Percentiles rank a stretch among this genome's conserved stretches.
Conservation (phyloP, 2,113 vertebrate genomes). For the Oceanites oceanicus region DNA sequence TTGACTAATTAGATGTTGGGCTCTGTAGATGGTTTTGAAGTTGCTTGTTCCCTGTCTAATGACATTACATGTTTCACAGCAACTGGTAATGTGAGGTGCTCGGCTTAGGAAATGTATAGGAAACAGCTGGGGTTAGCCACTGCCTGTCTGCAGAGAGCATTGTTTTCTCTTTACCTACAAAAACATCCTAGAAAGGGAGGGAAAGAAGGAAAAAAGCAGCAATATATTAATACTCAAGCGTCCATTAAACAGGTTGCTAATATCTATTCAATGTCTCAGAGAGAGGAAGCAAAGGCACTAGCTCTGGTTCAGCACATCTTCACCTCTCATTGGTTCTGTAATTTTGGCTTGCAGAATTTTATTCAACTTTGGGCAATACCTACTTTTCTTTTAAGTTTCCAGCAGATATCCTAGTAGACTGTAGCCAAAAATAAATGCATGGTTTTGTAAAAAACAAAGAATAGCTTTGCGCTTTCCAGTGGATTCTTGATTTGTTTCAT, state of each 20-base stretch:
- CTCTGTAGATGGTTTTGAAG: constrained; percentile 12
- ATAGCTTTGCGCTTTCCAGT: not conserved
- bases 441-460: not conserved
- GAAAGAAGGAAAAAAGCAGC: not conserved
- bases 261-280: not conserved
- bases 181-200: not conserved
- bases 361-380: not conserved
- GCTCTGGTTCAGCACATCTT: not conserved
- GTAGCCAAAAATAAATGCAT: not conserved
- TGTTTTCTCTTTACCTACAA: not conserved
- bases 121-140: not conserved
- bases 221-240: not conserved
- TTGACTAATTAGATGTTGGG: constrained; percentile 21
- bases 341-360: not conserved
- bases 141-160: not conserved
- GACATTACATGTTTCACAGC: constrained; percentile 16
- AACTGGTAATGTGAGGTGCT: not conserved
- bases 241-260: not conserved
- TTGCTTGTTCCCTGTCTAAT: constrained; percentile 38
- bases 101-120: not conserved
- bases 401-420: not conserved
- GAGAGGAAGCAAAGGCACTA: not conserved
- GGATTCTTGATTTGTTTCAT: not conserved
- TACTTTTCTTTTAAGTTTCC: not conserved
- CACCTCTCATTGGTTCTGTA: not conserved